Percentiles rank a stretch among this genome's conserved stretches.
Evolutionary conservation across 2,113 vertebrate species (phyloP).

Genomic region (Mobula hypostoma): DNA sequence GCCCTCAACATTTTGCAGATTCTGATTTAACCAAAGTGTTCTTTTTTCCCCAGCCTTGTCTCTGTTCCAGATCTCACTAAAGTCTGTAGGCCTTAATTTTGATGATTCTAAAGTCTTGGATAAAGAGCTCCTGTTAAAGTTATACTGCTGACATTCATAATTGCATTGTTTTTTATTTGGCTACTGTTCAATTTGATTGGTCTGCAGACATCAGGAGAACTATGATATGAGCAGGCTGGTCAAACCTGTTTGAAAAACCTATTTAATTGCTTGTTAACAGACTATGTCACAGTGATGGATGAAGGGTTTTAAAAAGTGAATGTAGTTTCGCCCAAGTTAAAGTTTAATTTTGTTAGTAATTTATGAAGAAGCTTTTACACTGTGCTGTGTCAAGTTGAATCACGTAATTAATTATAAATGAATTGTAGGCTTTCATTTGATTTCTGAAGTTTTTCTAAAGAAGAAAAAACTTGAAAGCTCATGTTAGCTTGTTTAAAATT

Average conservation of each 20-base stretch:
- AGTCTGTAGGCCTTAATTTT: background rate
- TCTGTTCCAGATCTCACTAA: background rate
- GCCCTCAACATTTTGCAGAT: background rate
- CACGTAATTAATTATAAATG: background rate
- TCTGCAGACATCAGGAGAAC: background rate
- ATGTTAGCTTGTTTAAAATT: background rate
- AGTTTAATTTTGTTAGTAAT: background rate
- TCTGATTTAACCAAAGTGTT: background rate
- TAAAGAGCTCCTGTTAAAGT: background rate
- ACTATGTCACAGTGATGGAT: background rate
- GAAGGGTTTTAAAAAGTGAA: constrained; percentile 1
- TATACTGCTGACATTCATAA: background rate
- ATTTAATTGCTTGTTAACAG: background rate
- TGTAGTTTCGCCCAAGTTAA: background rate
- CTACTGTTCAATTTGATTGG: background rate
- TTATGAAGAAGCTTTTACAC: background rate
- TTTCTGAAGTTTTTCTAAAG: background rate
- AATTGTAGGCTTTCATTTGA: background rate
- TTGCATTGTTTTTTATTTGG: background rate
- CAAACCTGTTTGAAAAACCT: background rate
- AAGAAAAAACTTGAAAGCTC: too few species aligned
- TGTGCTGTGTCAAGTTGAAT: background rate
- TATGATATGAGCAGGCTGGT: background rate
- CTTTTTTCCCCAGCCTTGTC: background rate
- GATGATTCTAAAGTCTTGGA: background rate